Base-by-base conservation (phyloP, 2,797 vertebrate species). In the Tenualosa thibaudeaui region DNA sequence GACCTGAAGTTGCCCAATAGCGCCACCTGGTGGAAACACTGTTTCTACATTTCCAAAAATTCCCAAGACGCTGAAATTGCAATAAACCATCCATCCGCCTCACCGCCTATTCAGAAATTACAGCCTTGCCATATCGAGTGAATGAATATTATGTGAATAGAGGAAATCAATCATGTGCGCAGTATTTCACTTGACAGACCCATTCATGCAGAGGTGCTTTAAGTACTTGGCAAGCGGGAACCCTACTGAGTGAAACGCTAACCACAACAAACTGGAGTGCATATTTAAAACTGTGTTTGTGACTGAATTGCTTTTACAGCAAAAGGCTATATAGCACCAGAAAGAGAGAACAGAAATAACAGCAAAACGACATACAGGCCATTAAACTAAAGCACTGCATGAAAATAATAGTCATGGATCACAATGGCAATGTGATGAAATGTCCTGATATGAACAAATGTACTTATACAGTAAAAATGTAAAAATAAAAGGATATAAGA, bases 121-220 rank as follows among this genome's bases (percentile, higher is more conserved):
- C 58, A 24, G 22, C 22, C 22, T n/a, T 24, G n/a, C 22, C 5
- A 62, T 62, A 7, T 62, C 9, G 15, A 3, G 54, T 19, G 58
- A 58, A 58, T 58, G 19, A 62, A 19, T 56, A 56, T 87, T 91
- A 89, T 90, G 86, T 91, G 92, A 89, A 71, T 84, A 86, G 83
- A 40, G 71, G 86, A 89, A 86, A 89, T 89, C 89, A 92, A 92
- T 93, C 90, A 89, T 88, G 88, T 89, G 93, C 92, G 91, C 90
- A 8, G 58, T 37, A 13, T 51, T 82, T 82, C 51, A 82, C 9
- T 51, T 50, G 19, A 13, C 81, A 82, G 53, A 22, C 58, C 24
- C 68, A 54, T 22, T 75, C 43, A 68, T 49, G n/a, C 31, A 65
- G 46, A 37, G 37, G 49, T 37, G 8, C 3, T 22, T 58, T 54